Percentiles rank a stretch among this genome's conserved stretches.
Evolutionary conservation across 2,888 invertebrate species (phyloP).

Genomic region (Pyrgus malvae): DNA sequence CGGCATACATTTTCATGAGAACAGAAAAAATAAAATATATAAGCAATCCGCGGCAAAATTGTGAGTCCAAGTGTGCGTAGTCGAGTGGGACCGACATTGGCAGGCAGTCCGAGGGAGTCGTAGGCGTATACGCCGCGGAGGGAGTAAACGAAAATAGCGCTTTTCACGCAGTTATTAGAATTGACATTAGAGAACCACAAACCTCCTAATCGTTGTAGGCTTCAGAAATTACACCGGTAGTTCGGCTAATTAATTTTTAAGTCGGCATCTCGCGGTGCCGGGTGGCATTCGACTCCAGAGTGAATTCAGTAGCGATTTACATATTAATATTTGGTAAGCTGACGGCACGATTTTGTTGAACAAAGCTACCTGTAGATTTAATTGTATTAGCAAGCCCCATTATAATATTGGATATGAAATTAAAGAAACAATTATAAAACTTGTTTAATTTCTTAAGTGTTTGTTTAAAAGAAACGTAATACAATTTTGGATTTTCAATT

Average conservation of each 20-base stretch:
- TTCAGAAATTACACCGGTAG: slow-evolving; percentile 77
- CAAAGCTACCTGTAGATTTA: slow-evolving; percentile 7
- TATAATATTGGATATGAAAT: background rate
- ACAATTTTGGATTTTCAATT: slow-evolving; percentile 5
- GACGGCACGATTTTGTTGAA: slow-evolving; percentile 11
- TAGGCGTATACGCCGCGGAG: slow-evolving; percentile 45
- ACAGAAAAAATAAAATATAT: slow-evolving; percentile 57
- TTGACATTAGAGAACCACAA: slow-evolving; percentile 56
- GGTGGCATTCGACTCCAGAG: slow-evolving; percentile 62
- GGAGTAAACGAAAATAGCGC: slow-evolving; percentile 48
- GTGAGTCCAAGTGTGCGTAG: slow-evolving; percentile 57
- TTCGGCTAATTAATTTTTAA: slow-evolving; percentile 82
- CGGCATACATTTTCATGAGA: slow-evolving; percentile 67
- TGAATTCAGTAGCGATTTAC: slow-evolving; percentile 66
- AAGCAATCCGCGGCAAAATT: slow-evolving; percentile 58
- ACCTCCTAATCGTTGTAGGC: slow-evolving; percentile 61
- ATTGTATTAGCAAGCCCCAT: background rate
- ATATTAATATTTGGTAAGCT: slow-evolving; percentile 40
- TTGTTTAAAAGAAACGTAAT: background rate
- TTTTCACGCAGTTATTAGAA: slow-evolving; percentile 47
- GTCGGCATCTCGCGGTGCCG: slow-evolving; percentile 65
- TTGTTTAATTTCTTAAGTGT: background rate
- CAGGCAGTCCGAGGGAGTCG: slow-evolving; percentile 43
- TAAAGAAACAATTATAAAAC: too few relatives aligned
- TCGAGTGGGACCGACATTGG: slow-evolving; percentile 58